Conservation (phyloP, 92 coral and sea anemone genomes). For the Meandrina meandrites region DNA sequence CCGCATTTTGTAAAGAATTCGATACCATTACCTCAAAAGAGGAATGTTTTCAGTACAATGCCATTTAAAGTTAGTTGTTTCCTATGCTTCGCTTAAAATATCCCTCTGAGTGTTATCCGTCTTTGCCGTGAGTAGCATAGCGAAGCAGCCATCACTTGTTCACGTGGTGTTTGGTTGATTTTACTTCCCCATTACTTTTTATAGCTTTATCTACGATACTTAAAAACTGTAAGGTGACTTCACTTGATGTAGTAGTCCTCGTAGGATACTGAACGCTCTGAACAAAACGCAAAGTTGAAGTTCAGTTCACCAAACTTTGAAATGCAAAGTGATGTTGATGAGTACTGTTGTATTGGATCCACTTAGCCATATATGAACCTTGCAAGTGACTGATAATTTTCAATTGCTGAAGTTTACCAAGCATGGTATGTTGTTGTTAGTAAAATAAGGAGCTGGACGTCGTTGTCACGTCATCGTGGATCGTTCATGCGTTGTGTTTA, state of each 20-base stretch:
- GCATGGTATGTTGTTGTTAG: not conserved
- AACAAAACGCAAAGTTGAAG: not conserved
- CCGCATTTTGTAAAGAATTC: constrained; percentile 44
- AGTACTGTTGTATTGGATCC: not conserved
- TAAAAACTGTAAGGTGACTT: not conserved
- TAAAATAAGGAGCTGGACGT: constrained; percentile 4
- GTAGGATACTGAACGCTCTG: no score
- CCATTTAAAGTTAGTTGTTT: constrained; percentile 8
- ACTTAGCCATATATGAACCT: not conserved
- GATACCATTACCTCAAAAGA: constrained; percentile 38
- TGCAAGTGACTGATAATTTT: not conserved
- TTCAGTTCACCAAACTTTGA: not conserved
- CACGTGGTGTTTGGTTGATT: not conserved
- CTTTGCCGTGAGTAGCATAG: not conserved
- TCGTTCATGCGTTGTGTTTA: not conserved
- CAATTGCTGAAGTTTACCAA: not conserved
- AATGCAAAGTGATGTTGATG: not conserved
- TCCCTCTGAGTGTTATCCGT: not conserved
- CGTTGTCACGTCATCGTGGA: constrained; percentile 5
- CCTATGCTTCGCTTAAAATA: not conserved
- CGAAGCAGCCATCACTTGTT: constrained; percentile 4
- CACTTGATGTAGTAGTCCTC: not conserved
- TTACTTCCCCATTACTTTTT: not conserved
- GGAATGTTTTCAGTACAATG: constrained; percentile 34
- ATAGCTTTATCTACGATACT: constrained; percentile 3